Evolutionary conservation across 2,888 invertebrate genomes (phyloP).

Genomic region (Melikaiella ostensackeni): DNA sequence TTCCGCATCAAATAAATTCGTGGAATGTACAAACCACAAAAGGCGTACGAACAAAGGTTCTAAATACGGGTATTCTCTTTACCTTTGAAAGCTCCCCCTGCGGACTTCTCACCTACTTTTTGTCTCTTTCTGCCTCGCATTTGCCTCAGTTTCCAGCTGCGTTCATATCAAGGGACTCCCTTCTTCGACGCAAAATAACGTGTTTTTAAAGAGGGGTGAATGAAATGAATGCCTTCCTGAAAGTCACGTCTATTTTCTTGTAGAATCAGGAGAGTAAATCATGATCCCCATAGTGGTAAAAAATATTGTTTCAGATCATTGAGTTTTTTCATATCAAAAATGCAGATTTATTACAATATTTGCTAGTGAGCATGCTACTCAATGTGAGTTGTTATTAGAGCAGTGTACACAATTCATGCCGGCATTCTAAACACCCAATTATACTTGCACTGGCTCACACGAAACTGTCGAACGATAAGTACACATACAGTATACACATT

Average conservation of each 20-base stretch:
- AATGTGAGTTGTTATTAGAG: too few relatives aligned
- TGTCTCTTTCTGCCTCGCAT: conserved; percentile 21
- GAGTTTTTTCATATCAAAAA: too few relatives aligned
- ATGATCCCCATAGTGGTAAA: too few relatives aligned
- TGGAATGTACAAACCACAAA: conserved; percentile 5
- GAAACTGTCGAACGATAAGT: too few relatives aligned
- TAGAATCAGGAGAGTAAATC: background rate
- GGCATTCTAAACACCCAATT: background rate
- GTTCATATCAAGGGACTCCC: conserved; percentile 11
- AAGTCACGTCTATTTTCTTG: background rate
- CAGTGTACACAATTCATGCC: background rate
- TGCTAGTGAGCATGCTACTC: too few relatives aligned
- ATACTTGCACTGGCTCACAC: background rate
- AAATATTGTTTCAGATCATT: too few relatives aligned
- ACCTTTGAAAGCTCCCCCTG: background rate
- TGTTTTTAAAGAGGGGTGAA: background rate
- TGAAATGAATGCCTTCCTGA: background rate
- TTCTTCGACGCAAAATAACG: background rate
- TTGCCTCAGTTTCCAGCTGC: background rate
- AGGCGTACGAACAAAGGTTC: conserved; percentile 21
- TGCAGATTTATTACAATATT: too few relatives aligned
- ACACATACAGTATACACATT: background rate
- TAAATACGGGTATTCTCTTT: conserved; percentile 25
- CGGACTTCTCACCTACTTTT: conserved; percentile 5
- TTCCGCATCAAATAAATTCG: conserved; percentile 15